Percentiles rank a stretch among this genome's conserved stretches.
Conservation (phyloP, 1,140 invertebrate species). For the Samia ricini region DNA sequence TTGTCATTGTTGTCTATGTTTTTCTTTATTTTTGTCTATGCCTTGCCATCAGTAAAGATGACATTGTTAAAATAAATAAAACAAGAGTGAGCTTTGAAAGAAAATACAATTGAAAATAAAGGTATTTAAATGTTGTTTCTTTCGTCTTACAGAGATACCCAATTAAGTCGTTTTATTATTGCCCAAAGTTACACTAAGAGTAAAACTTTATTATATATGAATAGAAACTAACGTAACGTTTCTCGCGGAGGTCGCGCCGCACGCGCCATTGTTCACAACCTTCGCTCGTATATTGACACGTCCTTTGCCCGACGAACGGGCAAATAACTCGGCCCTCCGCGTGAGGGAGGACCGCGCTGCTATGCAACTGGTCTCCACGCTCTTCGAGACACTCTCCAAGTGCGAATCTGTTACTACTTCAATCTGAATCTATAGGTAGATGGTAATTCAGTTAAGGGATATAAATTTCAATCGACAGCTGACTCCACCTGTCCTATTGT, state of each 20-base stretch:
- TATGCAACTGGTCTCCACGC: conserved; percentile 34
- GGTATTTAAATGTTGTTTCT: no score
- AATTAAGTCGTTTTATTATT: no score
- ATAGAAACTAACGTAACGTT: conserved; percentile 20
- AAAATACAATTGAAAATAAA: no score
- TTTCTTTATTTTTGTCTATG: no score
- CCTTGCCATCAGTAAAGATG: no score
- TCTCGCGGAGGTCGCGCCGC: conserved; percentile 19
- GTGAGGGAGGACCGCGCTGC: conserved; percentile 31
- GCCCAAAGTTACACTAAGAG: no score
- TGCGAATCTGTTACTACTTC: conserved; percentile 24
- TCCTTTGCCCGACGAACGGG: conserved; percentile 24
- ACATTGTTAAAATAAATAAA: no score
- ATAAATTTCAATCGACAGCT: background rate
- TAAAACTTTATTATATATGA: no score
- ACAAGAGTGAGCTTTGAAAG: no score
- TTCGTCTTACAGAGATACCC: no score
- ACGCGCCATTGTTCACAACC: conserved; percentile 11
- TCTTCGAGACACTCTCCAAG: conserved; percentile 22
- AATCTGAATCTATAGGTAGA: background rate
- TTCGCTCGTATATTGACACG: conserved; percentile 34
- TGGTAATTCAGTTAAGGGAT: background rate
- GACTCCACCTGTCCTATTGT: background rate
- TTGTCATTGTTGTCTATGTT: no score
- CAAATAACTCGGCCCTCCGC: conserved; percentile 29